These are phyloP conservation scores for Nezara viridula DNA, from an alignment of 2,888 invertebrate species.

Conservation along the genomic window DNA sequence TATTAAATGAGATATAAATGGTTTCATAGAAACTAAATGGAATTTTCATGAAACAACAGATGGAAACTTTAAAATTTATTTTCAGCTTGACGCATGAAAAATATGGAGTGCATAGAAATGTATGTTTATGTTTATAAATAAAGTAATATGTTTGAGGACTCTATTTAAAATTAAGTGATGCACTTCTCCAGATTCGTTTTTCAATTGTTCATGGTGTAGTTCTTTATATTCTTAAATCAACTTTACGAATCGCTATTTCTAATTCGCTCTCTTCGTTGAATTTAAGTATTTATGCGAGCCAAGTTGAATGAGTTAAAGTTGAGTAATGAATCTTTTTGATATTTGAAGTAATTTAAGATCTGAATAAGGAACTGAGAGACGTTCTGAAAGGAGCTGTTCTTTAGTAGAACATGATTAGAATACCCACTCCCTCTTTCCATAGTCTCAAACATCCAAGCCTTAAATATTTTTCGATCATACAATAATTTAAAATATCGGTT, in stretches of 20 bases:
- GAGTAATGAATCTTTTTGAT: constrained; percentile 31
- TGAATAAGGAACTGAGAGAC: not conserved
- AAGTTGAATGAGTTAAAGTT: constrained; percentile 11
- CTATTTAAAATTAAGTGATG: too few species aligned
- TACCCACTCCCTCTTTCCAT: not conserved
- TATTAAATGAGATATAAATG: too few species aligned
- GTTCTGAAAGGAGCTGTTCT: constrained; percentile 34
- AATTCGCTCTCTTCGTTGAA: not conserved
- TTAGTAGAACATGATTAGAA: not conserved
- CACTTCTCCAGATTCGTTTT: too few species aligned
- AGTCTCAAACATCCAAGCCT: not conserved
- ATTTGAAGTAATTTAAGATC: constrained; percentile 9
- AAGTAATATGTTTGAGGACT: too few species aligned
- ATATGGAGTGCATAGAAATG: too few species aligned
- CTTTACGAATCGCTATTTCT: not conserved
- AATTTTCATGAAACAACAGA: too few species aligned
- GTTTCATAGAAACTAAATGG: too few species aligned
- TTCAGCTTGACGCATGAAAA: too few species aligned
- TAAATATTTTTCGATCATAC: not conserved
- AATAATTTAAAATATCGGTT: not conserved
- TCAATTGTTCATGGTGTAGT: not conserved
- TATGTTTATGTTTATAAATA: too few species aligned
- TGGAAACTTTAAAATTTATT: too few species aligned
- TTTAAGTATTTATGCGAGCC: not conserved
- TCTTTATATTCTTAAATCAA: not conserved